Evolutionary conservation across 2,888 invertebrate species (phyloP), one percentile per base, ranked within the genome.

Genomic region (Drosophila mimica): DNA sequence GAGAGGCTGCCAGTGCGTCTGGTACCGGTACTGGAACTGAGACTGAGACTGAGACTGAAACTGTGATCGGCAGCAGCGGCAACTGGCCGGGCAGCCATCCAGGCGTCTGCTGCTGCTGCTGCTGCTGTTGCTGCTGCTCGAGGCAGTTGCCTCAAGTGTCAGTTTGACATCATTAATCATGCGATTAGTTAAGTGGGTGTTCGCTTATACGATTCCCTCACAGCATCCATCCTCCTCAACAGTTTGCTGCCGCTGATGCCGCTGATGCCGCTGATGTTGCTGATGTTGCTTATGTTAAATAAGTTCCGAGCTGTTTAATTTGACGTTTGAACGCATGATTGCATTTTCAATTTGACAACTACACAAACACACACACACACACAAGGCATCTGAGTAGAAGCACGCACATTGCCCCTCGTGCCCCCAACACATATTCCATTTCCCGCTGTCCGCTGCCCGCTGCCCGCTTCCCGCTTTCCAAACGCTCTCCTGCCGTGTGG

Each of bases 141-240:
- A 52, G 60, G 56, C 69, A 51, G 74, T 64, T 72, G 79, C 86
- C 78, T 76, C 74, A 79, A 83, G 87, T 89, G 88, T 88, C 88
- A 85, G 85, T 89, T 90, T 89, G 88, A 87, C 89, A 90, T 91
- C 91, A 91, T 91, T 91, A 91, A 91, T 91, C 91, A 91, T 91
- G 91, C 91, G 91, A 91, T 91, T 91, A 91, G 91, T 91, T 91
- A 90, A 91, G 88, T 91, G 91, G 89, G 85, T 82, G 91, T 89
- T 91, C 79, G 83, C 62, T 75, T 68, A 74, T 59, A 71, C 64
- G 56, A 67, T 56, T 76, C 48, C 48, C 65, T 56, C 51, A 33
- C 48, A 59, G 59, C 68, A 46, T 74, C 66, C 54, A 56, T 54
- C 38, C 56, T 38, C 56, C 61, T 58, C 58, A 25, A 56, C 67